Base-by-base conservation (phyloP, 2,113 vertebrate species). In the Odocoileus hemionus region DNA sequence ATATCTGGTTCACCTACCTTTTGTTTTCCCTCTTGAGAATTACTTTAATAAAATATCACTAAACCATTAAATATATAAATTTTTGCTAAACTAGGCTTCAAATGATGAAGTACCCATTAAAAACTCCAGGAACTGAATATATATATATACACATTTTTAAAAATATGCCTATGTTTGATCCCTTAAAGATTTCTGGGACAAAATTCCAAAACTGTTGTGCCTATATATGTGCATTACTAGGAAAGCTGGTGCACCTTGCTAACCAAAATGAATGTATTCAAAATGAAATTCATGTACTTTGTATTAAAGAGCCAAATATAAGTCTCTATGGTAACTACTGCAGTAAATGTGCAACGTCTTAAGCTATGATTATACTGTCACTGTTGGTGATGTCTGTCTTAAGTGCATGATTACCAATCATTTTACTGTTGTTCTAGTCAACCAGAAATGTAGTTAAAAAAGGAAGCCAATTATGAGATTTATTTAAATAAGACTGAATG, bases 281-380 rank as follows among this genome's bases (percentile, higher is more conserved):
- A 94, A 97, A 91, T 93, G 12, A 39, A 76, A 89, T 93, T 45
- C 50, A 55, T 83, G 61, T 57, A 30, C 89, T 88, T 96, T 96
- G 96, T 95, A 97, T 98, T 98, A 95, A 97, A 86, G 76, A 96
- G 57, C 88, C 93, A 96, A 97, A 96, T 98, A 97, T 98, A 97
- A 97, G 95, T 98, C 95, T 95, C 98, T 97, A 98, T 98, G 97
- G 98, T 67, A 98, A 98, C 97, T 11, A 89, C 82, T 87, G 84
- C 54, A 97, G 61, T 97, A 97, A 96, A 95, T 94, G 80, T 96
- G 79, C 88, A 97, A 61, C 55, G 23, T 97, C 95, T 95, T 94
- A 98, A 98, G 96, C 97, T 98, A 91, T 98, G 97, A 97, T 98
- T 98, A 98, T 97, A 47, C 64, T 98, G 97, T 98, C 97, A 98